Percentiles rank a stretch among this genome's conserved stretches.
Conservation (phyloP, 2,797 vertebrate species). For the Alectoris magna region DNA sequence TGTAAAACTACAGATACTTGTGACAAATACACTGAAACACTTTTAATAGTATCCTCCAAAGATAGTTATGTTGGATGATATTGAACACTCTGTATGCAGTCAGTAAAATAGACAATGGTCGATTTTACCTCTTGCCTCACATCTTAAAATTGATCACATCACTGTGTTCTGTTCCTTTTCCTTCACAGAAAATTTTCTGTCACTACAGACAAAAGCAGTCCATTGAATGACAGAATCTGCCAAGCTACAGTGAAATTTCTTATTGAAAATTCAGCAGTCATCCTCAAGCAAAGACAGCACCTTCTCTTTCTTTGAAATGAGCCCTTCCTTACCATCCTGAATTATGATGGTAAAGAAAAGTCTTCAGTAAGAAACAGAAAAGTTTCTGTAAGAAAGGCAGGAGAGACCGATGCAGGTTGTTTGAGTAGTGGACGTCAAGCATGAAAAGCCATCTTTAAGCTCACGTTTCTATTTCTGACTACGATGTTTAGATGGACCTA, state of each 20-base stretch:
- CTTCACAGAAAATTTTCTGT: neutral
- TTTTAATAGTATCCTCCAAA: neutral
- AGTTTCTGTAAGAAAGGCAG: neutral
- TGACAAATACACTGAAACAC: neutral
- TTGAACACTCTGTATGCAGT: neutral
- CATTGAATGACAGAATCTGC: neutral
- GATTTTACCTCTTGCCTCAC: neutral
- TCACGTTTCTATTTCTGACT: fast-evolving
- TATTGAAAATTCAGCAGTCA: neutral
- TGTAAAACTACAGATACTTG: neutral
- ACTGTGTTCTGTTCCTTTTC: neutral
- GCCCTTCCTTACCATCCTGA: neutral
- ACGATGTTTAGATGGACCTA: neutral
- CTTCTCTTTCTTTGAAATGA: neutral
- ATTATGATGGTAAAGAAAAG: neutral
- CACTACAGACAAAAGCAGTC: neutral
- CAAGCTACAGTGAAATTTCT: neutral
- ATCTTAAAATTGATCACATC: fast-evolving
- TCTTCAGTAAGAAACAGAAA: neutral
- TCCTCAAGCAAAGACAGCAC: neutral
- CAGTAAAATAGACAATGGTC: neutral
- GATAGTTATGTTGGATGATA: neutral
- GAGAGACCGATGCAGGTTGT: neutral
- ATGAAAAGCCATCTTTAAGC: neutral
- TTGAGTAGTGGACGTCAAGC: neutral